Conservation (phyloP, 1,140 invertebrate genomes). For the Pseudomyrmex dendroicus region DNA sequence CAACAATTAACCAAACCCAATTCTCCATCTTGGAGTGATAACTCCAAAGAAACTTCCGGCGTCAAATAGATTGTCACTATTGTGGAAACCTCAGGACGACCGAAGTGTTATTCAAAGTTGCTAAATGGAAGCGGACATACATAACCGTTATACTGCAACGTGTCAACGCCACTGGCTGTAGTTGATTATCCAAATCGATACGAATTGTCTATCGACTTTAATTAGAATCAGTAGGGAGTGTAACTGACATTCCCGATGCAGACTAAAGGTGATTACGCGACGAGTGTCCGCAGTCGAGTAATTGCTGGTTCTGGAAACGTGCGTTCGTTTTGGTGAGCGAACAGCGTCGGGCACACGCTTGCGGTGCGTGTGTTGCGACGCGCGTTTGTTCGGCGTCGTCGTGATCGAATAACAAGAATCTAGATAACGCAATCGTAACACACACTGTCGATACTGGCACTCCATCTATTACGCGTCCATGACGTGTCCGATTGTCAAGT, state of each 20-base stretch:
- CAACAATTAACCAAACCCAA: not conserved
- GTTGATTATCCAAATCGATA: slow-evolving; percentile 39
- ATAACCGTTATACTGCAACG: slow-evolving; percentile 2
- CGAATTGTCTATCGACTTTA: slow-evolving; percentile 65
- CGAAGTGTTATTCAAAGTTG: not conserved
- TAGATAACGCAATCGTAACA: slow-evolving; percentile 66
- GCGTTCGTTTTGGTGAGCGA: slow-evolving; percentile 49
- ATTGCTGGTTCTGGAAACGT: slow-evolving; percentile 68
- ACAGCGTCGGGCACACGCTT: slow-evolving; percentile 20
- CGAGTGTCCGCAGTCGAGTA: slow-evolving; percentile 68
- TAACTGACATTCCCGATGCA: slow-evolving; percentile 68
- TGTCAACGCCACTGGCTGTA: slow-evolving; percentile 40
- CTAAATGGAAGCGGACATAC: not conserved
- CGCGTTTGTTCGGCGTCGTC: slow-evolving; percentile 31
- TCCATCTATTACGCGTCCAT: slow-evolving; percentile 30
- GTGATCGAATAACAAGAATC: slow-evolving; percentile 73
- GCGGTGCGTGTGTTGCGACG: not conserved
- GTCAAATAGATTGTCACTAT: not conserved
- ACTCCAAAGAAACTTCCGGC: not conserved
- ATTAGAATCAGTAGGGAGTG: slow-evolving; percentile 70
- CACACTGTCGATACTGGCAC: slow-evolving; percentile 51
- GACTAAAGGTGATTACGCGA: slow-evolving; percentile 69
- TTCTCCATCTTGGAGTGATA: not conserved
- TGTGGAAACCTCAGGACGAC: not conserved
- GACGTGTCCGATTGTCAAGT: slow-evolving; percentile 35